Conservation (phyloP, 2,797 vertebrate species). For the Dermochelys coriacea region DNA sequence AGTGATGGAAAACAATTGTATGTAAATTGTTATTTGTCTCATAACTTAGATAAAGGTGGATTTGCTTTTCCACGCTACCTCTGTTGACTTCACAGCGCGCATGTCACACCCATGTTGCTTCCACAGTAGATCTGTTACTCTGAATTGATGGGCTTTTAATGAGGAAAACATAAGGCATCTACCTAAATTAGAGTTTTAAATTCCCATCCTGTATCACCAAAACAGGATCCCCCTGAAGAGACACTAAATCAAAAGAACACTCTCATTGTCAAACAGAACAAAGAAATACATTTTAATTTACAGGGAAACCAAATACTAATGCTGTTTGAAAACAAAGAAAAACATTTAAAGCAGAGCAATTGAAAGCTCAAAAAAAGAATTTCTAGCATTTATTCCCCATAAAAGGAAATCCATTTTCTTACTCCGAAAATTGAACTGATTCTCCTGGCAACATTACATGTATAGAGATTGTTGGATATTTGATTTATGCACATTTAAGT, state of each 20-base stretch:
- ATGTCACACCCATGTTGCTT: neutral
- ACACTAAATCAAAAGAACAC: neutral
- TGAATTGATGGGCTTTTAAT: neutral
- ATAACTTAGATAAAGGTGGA: neutral
- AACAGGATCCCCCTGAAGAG: neutral
- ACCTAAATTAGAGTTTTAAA: neutral
- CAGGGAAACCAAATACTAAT: constrained; percentile 17
- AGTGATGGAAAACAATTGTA: neutral
- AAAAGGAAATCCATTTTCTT: constrained; percentile 23
- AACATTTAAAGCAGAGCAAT: neutral
- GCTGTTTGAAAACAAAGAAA: neutral
- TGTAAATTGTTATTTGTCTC: neutral
- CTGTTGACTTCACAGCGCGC: neutral
- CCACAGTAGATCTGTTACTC: neutral
- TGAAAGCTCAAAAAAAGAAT: neutral
- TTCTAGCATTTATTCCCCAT: neutral
- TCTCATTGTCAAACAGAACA: neutral
- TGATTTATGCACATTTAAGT: constrained; percentile 9
- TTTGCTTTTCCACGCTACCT: constrained; percentile 7
- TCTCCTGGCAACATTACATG: neutral
- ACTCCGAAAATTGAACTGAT: neutral
- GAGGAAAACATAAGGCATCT: neutral
- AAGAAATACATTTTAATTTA: neutral
- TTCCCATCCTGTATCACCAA: neutral
- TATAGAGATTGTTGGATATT: constrained; percentile 11